Base-by-base conservation (phyloP, 1,140 invertebrate species). In the Whitmania pigra region DNA sequence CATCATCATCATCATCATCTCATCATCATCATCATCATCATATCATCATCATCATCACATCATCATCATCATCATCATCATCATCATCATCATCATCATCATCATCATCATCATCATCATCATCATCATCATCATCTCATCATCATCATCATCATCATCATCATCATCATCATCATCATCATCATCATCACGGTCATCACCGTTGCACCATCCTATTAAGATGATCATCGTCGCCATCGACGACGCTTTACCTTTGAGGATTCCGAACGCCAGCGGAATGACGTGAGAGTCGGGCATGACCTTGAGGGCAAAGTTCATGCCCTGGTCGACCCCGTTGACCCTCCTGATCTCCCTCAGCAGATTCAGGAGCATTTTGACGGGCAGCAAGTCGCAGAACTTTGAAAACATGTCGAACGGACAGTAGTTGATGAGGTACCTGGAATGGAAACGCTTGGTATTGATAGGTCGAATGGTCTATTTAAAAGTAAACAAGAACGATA, bases 321-420 rank as follows among this genome's bases (percentile, higher is more conserved):
- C 96, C 81, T 97, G 92, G 80, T 96, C 93, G 22, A 99, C 91
- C 82, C 98, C 99, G 86, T 97, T 96, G 79, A 92, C 93, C 76
- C 95, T 88, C 76, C 84, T 84, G 63, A 96, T 90, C 85, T 99
- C 96, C 83, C 99, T 99, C 88, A 98, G 90, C 36, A 91, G 88
- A 53, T 90, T 87, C 53, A 95, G 89, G 0, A 90, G 86, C 67
- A 98, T 84, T 85, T 99, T 98, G 4, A 97, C 86, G 3, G 96
- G 96, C 75, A 97, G 83, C 82, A 98, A 94, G 83, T 97, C 97
- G 29, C 88, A 89, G 74, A 96, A 82, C 83, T 97, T 98, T 82
- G 97, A 99, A 2, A 93, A 92, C 75, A 97, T 86, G 80, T 99
- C 97, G 82, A 97, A 96, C 0, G 97, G 97, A 49, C 91, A 96